Percentiles rank a stretch among this genome's conserved stretches.
These are phyloP conservation scores for Bothrops jararaca DNA, from an alignment of 2,113 vertebrate genomes.

Conservation along the genomic window DNA sequence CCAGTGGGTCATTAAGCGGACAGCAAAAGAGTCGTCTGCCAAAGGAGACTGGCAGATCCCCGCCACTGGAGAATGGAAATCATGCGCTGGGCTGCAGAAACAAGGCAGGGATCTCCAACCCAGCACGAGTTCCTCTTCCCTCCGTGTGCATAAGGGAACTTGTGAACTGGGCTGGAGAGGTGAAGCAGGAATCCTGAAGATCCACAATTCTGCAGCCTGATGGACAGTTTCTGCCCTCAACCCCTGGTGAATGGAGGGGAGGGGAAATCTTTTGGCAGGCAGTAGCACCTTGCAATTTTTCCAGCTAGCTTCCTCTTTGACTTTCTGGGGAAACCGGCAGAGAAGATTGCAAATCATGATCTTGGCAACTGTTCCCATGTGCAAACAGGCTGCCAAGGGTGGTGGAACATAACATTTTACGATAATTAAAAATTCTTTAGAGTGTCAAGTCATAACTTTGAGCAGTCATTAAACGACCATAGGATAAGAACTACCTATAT, in stretches of 20 bases:
- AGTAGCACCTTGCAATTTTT: background rate
- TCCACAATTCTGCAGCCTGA: background rate
- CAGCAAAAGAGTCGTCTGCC: no score
- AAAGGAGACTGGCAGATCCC: no score
- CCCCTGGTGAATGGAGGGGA: background rate
- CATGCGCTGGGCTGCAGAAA: no score
- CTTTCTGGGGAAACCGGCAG: background rate
- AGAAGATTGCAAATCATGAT: background rate
- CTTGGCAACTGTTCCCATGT: background rate
- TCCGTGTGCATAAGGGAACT: background rate
- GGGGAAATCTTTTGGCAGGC: background rate
- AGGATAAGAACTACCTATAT: background rate
- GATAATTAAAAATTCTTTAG: background rate
- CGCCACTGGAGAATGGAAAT: no score
- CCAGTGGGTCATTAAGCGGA: no score
- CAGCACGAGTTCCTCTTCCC: no score
- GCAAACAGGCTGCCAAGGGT: background rate
- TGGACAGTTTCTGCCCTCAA: background rate
- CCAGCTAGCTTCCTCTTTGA: background rate
- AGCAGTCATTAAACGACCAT: background rate
- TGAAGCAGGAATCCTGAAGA: background rate
- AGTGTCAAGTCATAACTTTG: background rate
- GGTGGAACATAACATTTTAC: background rate
- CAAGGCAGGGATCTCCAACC: no score
- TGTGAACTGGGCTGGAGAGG: background rate